A percentile compares a stretch with the other conserved stretches of the same genome.
Conservation (phyloP, 1,140 invertebrate genomes). For the Eriosoma lanigerum region DNA sequence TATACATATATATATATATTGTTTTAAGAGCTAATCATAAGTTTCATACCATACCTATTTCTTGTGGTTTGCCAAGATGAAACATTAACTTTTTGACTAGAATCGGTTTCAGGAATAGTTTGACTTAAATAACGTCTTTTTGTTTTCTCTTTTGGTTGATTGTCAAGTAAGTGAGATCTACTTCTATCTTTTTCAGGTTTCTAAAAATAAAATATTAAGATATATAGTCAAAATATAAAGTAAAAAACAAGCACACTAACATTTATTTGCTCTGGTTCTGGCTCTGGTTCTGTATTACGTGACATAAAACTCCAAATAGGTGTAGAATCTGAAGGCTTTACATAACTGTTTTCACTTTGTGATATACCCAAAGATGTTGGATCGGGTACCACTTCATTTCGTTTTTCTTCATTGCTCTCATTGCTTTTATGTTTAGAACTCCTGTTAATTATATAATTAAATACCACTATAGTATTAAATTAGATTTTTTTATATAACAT, state of each 20-base stretch:
- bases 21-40: too few species aligned
- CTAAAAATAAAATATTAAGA: not conserved
- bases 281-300: conserved; percentile 44
- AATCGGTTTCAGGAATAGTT: conserved; percentile 28
- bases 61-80: conserved; percentile 36
- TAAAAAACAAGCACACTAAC: not conserved
- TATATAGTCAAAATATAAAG: not conserved
- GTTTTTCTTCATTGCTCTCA: conserved; percentile 41
- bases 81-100: conserved; percentile 31
- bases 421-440: conserved; percentile 35
- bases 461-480: not conserved
- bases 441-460: not conserved
- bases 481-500: not conserved
- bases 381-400: conserved; percentile 23
- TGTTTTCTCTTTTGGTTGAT: conserved; percentile 44
- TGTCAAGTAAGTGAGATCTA: conserved; percentile 39
- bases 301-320: conserved; percentile 49
- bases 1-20: too few species aligned
- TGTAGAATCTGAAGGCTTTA: conserved; percentile 35
- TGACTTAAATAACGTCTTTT: conserved; percentile 44
- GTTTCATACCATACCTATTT: not conserved
- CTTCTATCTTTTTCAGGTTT: conserved; percentile 44
- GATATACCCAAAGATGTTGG: conserved; percentile 41
- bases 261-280: conserved; percentile 40
- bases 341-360: conserved; percentile 47